phyloP scores from a whole-genome alignment of 2,888 invertebrate genomes.

The Drosophila longiperda region DNA sequence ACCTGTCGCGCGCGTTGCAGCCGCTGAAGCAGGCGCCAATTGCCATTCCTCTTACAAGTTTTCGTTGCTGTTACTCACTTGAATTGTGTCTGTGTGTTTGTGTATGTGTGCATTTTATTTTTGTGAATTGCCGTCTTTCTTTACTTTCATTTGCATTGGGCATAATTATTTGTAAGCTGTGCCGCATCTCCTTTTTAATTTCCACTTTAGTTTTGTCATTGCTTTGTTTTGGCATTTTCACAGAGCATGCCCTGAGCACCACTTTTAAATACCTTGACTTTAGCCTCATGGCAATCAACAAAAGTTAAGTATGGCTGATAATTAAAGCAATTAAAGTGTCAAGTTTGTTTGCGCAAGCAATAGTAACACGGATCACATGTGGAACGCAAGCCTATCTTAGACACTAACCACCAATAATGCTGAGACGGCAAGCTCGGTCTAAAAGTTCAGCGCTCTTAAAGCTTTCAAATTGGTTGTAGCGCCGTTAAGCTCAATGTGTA shows the following conservation, averaged over 20 bases:
- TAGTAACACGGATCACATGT: slow-evolving; percentile 28
- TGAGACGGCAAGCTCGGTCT: slow-evolving; percentile 36
- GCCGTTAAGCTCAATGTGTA: background rate
- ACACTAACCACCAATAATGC: slow-evolving; percentile 36
- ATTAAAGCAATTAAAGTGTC: slow-evolving; percentile 36
- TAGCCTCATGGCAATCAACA: slow-evolving; percentile 40
- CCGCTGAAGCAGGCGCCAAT: slow-evolving; percentile 42
- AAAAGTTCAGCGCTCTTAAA: slow-evolving; percentile 32
- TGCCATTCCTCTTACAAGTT: slow-evolving; percentile 36
- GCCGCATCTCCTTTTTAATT: slow-evolving; percentile 23
- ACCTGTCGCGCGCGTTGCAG: slow-evolving; percentile 40
- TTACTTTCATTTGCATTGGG: slow-evolving; percentile 46
- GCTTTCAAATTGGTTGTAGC: slow-evolving; percentile 18
- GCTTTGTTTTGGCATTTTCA: slow-evolving; percentile 40
- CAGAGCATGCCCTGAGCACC: slow-evolving; percentile 21
- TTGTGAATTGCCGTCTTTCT: slow-evolving; percentile 9
- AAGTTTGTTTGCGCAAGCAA: slow-evolving; percentile 17
- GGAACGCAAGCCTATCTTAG: slow-evolving; percentile 29
- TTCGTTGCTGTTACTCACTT: slow-evolving; percentile 41
- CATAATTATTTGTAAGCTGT: slow-evolving; percentile 40
- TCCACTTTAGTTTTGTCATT: slow-evolving; percentile 32
- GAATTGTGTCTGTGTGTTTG: background rate
- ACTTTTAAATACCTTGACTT: slow-evolving; percentile 38
- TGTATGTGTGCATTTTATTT: background rate
- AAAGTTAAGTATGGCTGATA: slow-evolving; percentile 14